Base-by-base conservation (phyloP, 2,797 vertebrate genomes). In the Chanos chanos region DNA sequence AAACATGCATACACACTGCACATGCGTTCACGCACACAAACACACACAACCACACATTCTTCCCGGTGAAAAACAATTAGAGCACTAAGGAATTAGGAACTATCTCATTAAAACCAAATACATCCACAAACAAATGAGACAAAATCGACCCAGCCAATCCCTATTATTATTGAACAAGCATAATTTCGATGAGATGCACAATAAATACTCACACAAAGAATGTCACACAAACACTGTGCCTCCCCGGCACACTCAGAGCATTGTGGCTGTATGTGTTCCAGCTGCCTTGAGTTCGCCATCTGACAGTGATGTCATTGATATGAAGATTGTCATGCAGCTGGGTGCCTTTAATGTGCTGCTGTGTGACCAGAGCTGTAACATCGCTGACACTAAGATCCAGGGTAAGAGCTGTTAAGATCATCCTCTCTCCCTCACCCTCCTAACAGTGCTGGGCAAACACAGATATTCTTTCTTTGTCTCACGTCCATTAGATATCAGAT, bases 301-400 rank as follows among this genome's bases (percentile, higher is more conserved):
- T 7, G 66, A 64, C 18, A 82, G 78, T 1, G 83, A 90, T 16
- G 62, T 91, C 31, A 88, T 89, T 49, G 90, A 94, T 58, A 76
- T 98, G 69, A 94, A 94, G 71, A 70, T 96, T 49, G 77, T 77
- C 37, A 87, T 94, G 79, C 83, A 86, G 12, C 81, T 99, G 31
- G 93, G 89, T 66, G 89, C 93, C 5, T 94, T 99, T 73, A 89
- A 89, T 31, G 56, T 97, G n/a, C 72, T 89, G 28, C 80, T 98
- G 39, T 94, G 95, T 75, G 92, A 97, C 80, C 90, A 89, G 79
- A 86, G 77, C 5, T 86, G 83, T 74, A 83, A 80, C 65, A 94
- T 95, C 77, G 94, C 94, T 18, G 91, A 97, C 75, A 93, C 99
- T 63, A 93, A 87, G 75, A 89, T 99, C 83, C 90, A 89, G 79